phyloP scores from a whole-genome alignment of 2,797 vertebrate genomes.

The Rhynchonycteris naso region DNA sequence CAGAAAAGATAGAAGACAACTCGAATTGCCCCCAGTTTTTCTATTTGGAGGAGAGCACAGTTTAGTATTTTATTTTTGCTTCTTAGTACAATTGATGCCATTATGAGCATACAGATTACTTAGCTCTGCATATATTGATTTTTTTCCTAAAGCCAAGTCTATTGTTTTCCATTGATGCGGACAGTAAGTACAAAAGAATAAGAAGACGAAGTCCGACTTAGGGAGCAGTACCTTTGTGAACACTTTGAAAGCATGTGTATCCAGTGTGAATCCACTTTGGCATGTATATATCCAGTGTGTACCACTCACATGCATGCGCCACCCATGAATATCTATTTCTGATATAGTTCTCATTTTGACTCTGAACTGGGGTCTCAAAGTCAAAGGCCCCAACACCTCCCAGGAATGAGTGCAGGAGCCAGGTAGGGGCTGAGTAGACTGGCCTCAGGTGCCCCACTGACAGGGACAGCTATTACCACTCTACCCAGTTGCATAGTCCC shows the following conservation, averaged over 20 bases:
- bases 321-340: fast-evolving
- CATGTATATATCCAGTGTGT: fast-evolving
- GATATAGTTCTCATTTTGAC: not conserved
- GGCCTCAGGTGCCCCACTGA: fast-evolving
- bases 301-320: fast-evolving
- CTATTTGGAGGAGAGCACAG: not conserved
- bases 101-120: not conserved
- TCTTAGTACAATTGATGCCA: not conserved
- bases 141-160: not conserved
- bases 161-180: conserved; percentile 31
- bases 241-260: not conserved
- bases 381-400: not conserved
- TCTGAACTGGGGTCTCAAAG: not conserved
- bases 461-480: not conserved
- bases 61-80: not conserved
- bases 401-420: fast-evolving
- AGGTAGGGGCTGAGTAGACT: fast-evolving
- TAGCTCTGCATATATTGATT: not conserved
- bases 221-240: no score
- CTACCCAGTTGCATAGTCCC: fast-evolving
- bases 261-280: no score
- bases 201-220: not conserved
- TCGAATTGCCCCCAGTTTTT: fast-evolving
- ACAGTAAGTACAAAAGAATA: not conserved
- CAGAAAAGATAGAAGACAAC: fast-evolving